These are phyloP conservation scores for Cirrhinus molitorella DNA, from an alignment of 2,797 vertebrate genomes.

Conservation along the genomic window DNA sequence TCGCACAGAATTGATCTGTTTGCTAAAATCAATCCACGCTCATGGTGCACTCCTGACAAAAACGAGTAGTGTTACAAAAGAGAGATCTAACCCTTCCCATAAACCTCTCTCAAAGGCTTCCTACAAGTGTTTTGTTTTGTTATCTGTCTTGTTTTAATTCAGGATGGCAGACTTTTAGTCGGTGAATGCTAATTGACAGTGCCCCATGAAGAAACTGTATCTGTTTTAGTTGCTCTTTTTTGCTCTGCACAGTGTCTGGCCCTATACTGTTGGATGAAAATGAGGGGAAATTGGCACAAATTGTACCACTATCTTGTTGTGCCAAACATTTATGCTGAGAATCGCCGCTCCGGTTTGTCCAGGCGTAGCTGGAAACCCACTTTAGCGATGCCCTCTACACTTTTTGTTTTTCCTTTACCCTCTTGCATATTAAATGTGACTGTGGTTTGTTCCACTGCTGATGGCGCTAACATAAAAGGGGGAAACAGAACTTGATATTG, in stretches of 20 bases:
- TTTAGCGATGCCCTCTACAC: slow-evolving; percentile 46
- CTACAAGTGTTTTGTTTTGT: slow-evolving; percentile 38
- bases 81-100: slow-evolving; percentile 34
- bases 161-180: slow-evolving; percentile 48
- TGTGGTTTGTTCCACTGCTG: slow-evolving; percentile 63
- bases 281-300: slow-evolving; percentile 56
- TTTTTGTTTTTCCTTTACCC: slow-evolving; percentile 22
- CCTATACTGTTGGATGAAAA: slow-evolving; percentile 52
- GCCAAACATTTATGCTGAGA: slow-evolving; percentile 54
- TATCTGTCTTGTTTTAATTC: slow-evolving; percentile 51
- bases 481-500: slow-evolving; percentile 61
- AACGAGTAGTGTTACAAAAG: slow-evolving; percentile 27
- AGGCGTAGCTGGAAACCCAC: slow-evolving; percentile 57
- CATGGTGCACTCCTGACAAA: slow-evolving; percentile 37
- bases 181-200: slow-evolving; percentile 36
- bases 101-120: slow-evolving; percentile 38
- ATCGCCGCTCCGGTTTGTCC: slow-evolving; percentile 49
- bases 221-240: slow-evolving; percentile 48
- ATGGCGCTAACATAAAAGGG: slow-evolving; percentile 61
- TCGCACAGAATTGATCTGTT: slow-evolving; percentile 39
- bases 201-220: slow-evolving; percentile 45
- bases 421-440: slow-evolving; percentile 51
- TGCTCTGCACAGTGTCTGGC: slow-evolving; percentile 44
- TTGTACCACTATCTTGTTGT: slow-evolving; percentile 54
- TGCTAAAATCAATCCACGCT: slow-evolving; percentile 28